These are phyloP conservation scores for Leptoteleia sp. DNA, from an alignment of 1,140 invertebrate species.

Conservation along the genomic window DNA sequence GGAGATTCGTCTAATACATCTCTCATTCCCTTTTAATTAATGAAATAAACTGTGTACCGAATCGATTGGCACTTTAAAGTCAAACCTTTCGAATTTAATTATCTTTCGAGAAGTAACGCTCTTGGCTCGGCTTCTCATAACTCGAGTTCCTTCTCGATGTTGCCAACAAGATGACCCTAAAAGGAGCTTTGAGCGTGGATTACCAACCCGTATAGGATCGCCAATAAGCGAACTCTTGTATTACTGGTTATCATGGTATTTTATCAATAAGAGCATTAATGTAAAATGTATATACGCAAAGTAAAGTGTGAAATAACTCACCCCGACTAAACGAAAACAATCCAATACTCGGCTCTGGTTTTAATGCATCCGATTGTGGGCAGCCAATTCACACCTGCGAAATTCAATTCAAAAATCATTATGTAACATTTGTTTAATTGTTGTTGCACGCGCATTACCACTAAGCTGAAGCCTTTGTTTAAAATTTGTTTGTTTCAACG, in stretches of 20 bases:
- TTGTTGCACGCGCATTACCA: too few relatives aligned
- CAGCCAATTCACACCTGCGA: too few relatives aligned
- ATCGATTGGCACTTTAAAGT: constrained; percentile 20
- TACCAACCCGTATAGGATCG: constrained; percentile 29
- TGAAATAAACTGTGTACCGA: background rate
- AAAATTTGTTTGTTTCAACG: too few relatives aligned
- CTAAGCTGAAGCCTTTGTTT: too few relatives aligned
- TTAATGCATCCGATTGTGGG: too few relatives aligned
- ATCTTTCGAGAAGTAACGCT: constrained; percentile 21
- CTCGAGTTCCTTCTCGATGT: constrained; percentile 37
- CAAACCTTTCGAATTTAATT: constrained; percentile 30
- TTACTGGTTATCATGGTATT: constrained; percentile 4
- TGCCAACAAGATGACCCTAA: constrained; percentile 41
- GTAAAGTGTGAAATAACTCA: too few relatives aligned
- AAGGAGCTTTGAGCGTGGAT: constrained; percentile 18
- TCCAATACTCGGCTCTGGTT: too few relatives aligned
- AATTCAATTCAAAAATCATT: too few relatives aligned
- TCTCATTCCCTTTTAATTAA: constrained; percentile 16
- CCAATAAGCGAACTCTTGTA: constrained; percentile 35
- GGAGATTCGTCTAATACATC: constrained; percentile 2
- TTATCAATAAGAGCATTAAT: constrained; percentile 30
- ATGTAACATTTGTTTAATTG: too few relatives aligned
- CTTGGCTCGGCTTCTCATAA: constrained; percentile 13
- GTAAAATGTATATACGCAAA: constrained; percentile 23
- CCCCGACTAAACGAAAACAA: too few relatives aligned